phyloP scores from a whole-genome alignment of 2,113 vertebrate species.

The Sinocyclocheilus anshuiensis region DNA sequence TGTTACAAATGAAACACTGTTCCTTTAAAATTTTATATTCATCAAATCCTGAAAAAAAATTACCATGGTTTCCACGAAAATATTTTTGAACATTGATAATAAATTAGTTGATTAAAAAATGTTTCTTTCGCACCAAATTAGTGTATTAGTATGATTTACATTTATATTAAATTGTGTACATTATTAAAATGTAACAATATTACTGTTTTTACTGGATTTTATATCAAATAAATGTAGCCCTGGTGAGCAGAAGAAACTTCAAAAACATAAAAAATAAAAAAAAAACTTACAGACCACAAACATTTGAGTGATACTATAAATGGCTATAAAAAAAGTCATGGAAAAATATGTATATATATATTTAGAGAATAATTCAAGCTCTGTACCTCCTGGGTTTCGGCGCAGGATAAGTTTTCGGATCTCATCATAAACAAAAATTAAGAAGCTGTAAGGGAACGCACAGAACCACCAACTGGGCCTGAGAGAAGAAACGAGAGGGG shows the following conservation, averaged over 20 bases:
- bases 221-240: no score
- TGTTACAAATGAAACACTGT: background rate
- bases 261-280: no score
- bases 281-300: no score
- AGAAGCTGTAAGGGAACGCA: constrained; percentile 93
- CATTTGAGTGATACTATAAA: background rate
- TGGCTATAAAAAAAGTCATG: background rate
- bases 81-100: background rate
- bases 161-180: background rate
- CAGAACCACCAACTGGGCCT: constrained; percentile 96
- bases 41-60: background rate
- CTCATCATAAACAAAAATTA: constrained; percentile 94
- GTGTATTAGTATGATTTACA: background rate
- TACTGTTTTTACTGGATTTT: background rate
- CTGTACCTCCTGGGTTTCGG: constrained; percentile 87
- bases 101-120: background rate
- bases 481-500: constrained; percentile 6
- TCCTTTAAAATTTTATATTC: background rate
- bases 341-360: background rate
- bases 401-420: constrained; percentile 91
- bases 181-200: background rate
- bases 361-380: background rate
- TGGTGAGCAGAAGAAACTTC: no score
- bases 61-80: no score
- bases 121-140: background rate